Percentiles rank a stretch among this genome's conserved stretches.
Conservation (phyloP, 1,140 invertebrate genomes). For the Eumeta japonica region DNA sequence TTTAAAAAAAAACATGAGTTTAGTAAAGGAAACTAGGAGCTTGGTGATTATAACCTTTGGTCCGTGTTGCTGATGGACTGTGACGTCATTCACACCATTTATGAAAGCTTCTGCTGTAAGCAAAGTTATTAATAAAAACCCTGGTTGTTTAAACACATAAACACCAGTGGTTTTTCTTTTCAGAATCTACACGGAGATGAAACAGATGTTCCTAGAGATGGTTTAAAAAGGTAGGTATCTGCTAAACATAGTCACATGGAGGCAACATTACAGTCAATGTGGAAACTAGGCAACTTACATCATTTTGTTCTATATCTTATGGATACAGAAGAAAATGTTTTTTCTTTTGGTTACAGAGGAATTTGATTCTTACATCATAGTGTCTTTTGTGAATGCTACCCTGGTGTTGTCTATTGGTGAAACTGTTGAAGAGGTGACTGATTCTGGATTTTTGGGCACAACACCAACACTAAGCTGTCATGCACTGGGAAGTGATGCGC, state of each 20-base stretch:
- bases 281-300: too few relatives aligned
- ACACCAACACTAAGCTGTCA: slow-evolving; percentile 97
- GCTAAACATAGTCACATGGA: too few relatives aligned
- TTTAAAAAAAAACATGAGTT: background rate
- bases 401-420: slow-evolving; percentile 98
- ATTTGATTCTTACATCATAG: slow-evolving; percentile 99
- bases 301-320: too few relatives aligned
- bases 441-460: slow-evolving; percentile 98
- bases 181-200: slow-evolving; percentile 52
- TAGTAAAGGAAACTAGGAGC: slow-evolving; percentile 20
- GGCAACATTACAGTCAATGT: too few relatives aligned
- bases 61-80: slow-evolving; percentile 53
- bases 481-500: slow-evolving; percentile 93
- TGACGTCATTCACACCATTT: slow-evolving; percentile 49
- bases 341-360: slow-evolving; percentile 82
- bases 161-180: slow-evolving; percentile 62
- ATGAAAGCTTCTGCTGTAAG: slow-evolving; percentile 52
- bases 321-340: too few relatives aligned
- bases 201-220: slow-evolving; percentile 30
- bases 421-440: slow-evolving; percentile 99
- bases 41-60: slow-evolving; percentile 50
- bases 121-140: slow-evolving; percentile 60
- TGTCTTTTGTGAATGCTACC: slow-evolving; percentile 99
- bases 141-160: slow-evolving; percentile 59
- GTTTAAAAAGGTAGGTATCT: slow-evolving; percentile 50